These are phyloP conservation scores for Neria commutata DNA, from an alignment of 2,888 invertebrate genomes.

Conservation along the genomic window DNA sequence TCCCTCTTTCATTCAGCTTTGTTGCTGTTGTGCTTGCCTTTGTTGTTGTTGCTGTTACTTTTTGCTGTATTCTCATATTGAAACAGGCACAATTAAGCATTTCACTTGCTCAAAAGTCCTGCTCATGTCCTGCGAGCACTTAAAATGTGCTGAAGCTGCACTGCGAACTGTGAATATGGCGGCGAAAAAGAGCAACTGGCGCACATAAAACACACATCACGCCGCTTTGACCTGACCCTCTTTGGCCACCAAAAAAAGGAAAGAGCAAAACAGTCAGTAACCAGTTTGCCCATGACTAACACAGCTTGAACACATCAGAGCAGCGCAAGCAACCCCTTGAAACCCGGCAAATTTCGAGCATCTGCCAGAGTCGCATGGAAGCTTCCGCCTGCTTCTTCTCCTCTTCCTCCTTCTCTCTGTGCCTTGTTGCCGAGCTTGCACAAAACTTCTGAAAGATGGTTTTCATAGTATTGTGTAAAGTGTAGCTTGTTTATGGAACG, in stretches of 20 bases:
- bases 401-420: too few species aligned
- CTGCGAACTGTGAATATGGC: too few species aligned
- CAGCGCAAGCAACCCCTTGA: not conserved
- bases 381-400: too few species aligned
- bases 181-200: too few species aligned
- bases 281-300: conserved; percentile 19
- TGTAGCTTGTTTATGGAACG: conserved; percentile 7
- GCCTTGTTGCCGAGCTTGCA: too few species aligned
- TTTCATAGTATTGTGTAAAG: too few species aligned
- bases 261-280: conserved; percentile 11
- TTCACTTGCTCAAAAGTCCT: too few species aligned
- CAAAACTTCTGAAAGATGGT: conserved; percentile 8
- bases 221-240: too few species aligned
- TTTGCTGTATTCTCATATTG: conserved; percentile 37
- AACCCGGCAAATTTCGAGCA: not conserved
- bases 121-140: too few species aligned
- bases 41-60: conserved; percentile 15
- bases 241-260: conserved; percentile 6
- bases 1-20: conserved; percentile 30
- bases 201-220: too few species aligned
- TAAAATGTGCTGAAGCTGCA: too few species aligned
- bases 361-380: too few species aligned
- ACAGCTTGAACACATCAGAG: conserved; percentile 1
- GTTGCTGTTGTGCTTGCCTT: conserved; percentile 10
- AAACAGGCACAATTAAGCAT: conserved; percentile 40